Base-by-base conservation (phyloP, 2,888 invertebrate genomes). In the Vanessa cardui region DNA sequence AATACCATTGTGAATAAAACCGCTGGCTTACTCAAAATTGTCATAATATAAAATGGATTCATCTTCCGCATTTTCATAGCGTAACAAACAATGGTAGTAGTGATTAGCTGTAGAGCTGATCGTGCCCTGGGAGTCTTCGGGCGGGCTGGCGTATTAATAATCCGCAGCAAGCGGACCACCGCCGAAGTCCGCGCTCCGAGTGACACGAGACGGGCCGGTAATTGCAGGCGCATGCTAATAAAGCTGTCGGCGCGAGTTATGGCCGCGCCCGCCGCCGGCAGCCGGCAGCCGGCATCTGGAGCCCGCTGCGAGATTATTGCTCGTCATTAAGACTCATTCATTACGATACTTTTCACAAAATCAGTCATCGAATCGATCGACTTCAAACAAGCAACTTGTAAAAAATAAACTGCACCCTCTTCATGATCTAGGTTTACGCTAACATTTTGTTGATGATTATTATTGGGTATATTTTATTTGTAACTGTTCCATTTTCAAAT, bases 141-240 rank as follows among this genome's bases (percentile, higher is more conserved):
- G 39, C 12, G 39, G 26, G 26, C 26, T 5, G 26, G 56, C 56
- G 9, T 39, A 56, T 56, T 56, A 39, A 56, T 56, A 56, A 39
- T 18, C 18, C 18, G 8, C 1, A 54, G 52, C 33, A 62, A 39
- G 20, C 9, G 62, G 59, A 59, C 63, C 63, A 63, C 59, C 62
- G 62, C 45, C 45, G 63, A 61, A 20, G 26, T 47, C 56, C 33
- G 33, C n/a, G 56, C 56, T 33, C 39, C 15, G 33, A 54, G 49
- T 47, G 21, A 47, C 39, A 59, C 20, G 56, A 56, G 62, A 63
- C 59, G 16, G 58, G 49, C 9, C 26, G n/a, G 59, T 66, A 63
- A 63, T 70, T 63, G 45, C 49, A 20, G 21, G 46, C 58, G 47
- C 63, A 60, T 63, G 68, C 60, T 56, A 63, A 63, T 68, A 71